Base-by-base conservation (phyloP, 2,888 invertebrate species). In the Meganola albula region DNA sequence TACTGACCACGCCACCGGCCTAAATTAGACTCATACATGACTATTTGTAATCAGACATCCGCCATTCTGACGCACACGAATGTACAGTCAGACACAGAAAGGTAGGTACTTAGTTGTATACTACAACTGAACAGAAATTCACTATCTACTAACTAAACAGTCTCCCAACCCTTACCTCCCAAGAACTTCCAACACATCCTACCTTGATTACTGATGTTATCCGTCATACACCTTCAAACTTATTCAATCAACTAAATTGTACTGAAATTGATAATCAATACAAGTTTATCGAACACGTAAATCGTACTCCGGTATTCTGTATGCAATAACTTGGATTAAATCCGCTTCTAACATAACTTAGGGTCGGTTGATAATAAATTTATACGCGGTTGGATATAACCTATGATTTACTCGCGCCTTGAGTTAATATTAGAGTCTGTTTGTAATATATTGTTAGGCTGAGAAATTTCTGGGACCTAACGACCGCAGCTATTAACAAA, bases 271-370 rank as follows among this genome's bases (percentile, higher is more conserved):
- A 29, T 40, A 53, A 57, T 51, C 57, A 38, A 57, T 53, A 51
- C 51, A 36, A 48, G 40, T 52, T 52, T 55, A 55, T 58, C 45
- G 38, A 34, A 40, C 53, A 50, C 48, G 53, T 49, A 53, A 55
- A 55, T 42, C 46, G 40, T 40, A 27, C 28, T 40, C 37, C 42
- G 33, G 46, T 53, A 53, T 55, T 39, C 34, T 35, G 33, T 54
- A 58, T 56, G 60, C 61, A 57, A 64, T 66, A 67, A 64, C 62
- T 63, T 50, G 58, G 60, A 62, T 66, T 64, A 66, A 50, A 61
- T 54, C 47, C 49, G 36, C 56, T 24, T 37, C 42, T 3, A 20
- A 51, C 46, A 46, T 54, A 58, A 58, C 44, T 52, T 56, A 54
- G 44, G 44, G 48, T 37, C 39, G 40, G 50, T 34, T 39, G 26